These are phyloP conservation scores for Acrocephalus scirpaceus DNA, from an alignment of 2,797 vertebrate species.

Conservation along the genomic window DNA sequence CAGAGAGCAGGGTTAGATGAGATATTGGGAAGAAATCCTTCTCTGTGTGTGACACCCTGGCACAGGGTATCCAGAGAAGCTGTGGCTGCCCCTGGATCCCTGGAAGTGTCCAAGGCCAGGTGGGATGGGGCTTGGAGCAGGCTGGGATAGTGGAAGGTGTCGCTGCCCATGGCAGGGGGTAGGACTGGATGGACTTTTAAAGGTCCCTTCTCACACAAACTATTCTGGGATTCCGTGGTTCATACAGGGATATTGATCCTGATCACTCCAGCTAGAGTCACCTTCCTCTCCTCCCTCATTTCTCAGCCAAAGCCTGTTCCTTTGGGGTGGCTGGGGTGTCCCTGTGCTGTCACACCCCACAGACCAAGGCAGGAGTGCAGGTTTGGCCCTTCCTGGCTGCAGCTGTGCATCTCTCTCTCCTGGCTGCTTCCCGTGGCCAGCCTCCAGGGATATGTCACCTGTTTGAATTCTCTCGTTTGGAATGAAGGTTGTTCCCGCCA, in stretches of 20 bases:
- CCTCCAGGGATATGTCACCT: accelerated
- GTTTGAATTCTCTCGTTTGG: not conserved
- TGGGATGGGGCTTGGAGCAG: accelerated
- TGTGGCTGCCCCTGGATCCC: not conserved
- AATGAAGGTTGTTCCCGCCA: too few relatives aligned
- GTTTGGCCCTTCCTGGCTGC: not conserved
- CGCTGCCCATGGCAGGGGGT: not conserved
- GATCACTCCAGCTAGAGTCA: not conserved
- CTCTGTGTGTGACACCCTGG: not conserved
- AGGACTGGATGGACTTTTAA: accelerated
- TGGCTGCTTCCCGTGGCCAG: not conserved
- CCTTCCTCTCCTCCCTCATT: not conserved
- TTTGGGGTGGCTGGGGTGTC: not conserved
- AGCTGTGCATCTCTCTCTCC: too few relatives aligned
- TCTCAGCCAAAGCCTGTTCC: too few relatives aligned
- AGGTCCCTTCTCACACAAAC: not conserved
- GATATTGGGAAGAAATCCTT: accelerated
- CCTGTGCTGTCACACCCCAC: not conserved
- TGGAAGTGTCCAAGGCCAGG: not conserved
- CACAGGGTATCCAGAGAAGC: not conserved
- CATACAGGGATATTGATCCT: not conserved
- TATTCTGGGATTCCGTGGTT: not conserved
- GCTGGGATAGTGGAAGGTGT: accelerated
- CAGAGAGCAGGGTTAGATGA: not conserved
- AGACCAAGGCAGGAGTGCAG: not conserved